Evolutionary conservation across 2,888 invertebrate genomes (phyloP).

Genomic region (Odiellus spinosus): DNA sequence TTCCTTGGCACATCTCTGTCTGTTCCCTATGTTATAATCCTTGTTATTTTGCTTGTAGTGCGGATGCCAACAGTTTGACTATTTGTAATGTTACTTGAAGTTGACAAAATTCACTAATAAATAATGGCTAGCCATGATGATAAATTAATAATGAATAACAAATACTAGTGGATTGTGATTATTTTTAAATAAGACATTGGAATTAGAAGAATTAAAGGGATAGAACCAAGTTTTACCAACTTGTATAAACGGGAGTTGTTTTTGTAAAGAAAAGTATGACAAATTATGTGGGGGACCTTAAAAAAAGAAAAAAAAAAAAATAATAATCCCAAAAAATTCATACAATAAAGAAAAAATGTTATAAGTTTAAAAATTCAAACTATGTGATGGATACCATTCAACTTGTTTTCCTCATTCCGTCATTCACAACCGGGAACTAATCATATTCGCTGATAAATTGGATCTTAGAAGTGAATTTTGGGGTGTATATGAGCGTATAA

Average conservation of each 20-base stretch:
- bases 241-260: neutral
- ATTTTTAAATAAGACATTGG: neutral
- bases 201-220: neutral
- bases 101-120: neutral
- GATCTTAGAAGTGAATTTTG: too few species aligned
- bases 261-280: neutral
- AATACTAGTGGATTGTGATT: neutral
- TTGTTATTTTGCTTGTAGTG: neutral
- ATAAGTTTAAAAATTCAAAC: neutral
- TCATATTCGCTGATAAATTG: too few species aligned
- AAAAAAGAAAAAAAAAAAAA: neutral
- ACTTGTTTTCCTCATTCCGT: too few species aligned
- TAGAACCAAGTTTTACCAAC: too few species aligned
- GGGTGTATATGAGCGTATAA: too few species aligned
- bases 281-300: neutral
- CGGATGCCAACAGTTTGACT: neutral
- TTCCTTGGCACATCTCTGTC: neutral
- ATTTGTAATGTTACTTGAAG: neutral
- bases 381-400: too few species aligned
- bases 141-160: neutral
- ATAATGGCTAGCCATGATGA: too few species aligned
- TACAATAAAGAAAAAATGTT: neutral
- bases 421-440: too few species aligned
- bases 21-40: neutral
- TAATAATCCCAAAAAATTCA: neutral